These are phyloP conservation scores for Mya arenaria DNA, from an alignment of 1,140 invertebrate species.

Conservation along the genomic window DNA sequence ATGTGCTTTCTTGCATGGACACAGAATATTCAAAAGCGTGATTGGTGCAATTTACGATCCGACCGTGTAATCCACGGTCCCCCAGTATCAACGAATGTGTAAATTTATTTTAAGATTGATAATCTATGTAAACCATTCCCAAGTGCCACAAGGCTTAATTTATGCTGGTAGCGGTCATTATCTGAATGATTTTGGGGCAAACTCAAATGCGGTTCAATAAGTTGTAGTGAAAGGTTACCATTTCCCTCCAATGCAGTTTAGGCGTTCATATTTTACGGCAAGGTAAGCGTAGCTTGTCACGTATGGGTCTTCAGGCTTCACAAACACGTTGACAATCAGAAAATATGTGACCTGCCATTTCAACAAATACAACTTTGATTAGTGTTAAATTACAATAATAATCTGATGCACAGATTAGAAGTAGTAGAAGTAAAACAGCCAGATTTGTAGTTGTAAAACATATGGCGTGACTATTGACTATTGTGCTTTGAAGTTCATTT, in stretches of 20 bases:
- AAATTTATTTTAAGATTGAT: neutral
- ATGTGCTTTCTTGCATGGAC: too few relatives aligned
- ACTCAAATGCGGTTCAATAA: neutral
- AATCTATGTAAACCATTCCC: neutral
- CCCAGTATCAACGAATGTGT: too few relatives aligned
- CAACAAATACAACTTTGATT: too few relatives aligned
- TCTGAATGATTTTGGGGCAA: neutral
- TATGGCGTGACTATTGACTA: neutral
- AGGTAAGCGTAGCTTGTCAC: slow-evolving; percentile 70
- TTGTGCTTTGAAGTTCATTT: neutral
- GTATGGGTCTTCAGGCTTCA: slow-evolving; percentile 66
- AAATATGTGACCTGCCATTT: slow-evolving; percentile 71
- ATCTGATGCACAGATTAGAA: too few relatives aligned
- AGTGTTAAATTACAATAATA: too few relatives aligned
- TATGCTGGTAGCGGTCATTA: neutral
- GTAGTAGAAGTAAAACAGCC: too few relatives aligned
- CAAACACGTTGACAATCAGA: slow-evolving; percentile 62
- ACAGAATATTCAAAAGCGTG: too few relatives aligned
- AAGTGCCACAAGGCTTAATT: neutral
- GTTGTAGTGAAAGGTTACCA: slow-evolving; percentile 66
- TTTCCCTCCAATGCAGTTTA: slow-evolving; percentile 59
- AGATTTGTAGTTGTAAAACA: too few relatives aligned
- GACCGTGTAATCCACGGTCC: too few relatives aligned
- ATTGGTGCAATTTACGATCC: too few relatives aligned
- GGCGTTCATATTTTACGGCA: slow-evolving; percentile 54